Evolutionary conservation across 2,797 vertebrate species (phyloP).

Genomic region (Epinephelus malabaricus): DNA sequence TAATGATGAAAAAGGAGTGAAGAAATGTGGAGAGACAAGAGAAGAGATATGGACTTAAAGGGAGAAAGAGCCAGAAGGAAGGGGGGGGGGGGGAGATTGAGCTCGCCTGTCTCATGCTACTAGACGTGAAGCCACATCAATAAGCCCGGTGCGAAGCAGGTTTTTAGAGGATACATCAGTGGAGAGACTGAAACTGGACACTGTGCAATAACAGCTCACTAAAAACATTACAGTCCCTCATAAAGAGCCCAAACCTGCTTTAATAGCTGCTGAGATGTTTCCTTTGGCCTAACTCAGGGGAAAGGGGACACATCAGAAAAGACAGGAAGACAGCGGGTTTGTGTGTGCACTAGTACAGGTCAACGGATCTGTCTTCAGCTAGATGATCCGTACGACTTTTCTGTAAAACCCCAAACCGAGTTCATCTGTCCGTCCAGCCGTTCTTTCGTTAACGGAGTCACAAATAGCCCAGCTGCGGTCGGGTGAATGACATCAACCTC

Average conservation of each 20-base stretch:
- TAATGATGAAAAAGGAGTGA: conserved; percentile 32
- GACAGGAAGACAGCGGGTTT: conserved; percentile 56
- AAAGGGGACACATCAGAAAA: conserved; percentile 58
- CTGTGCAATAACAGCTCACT: conserved; percentile 82
- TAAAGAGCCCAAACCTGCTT: conserved; percentile 78
- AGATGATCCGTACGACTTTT: conserved; percentile 62
- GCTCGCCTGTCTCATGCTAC: conserved; percentile 45
- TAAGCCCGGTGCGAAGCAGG: conserved; percentile 59
- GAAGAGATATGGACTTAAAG: conserved; percentile 36
- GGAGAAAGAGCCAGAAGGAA: conserved; percentile 6
- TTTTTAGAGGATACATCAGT: conserved; percentile 78
- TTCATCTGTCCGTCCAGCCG: conserved; percentile 57
- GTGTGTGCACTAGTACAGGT: conserved; percentile 65
- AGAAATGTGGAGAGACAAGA: conserved; percentile 18
- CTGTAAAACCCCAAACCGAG: conserved; percentile 65
- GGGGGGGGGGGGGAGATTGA: conserved; percentile 36
- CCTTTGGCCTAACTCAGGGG: conserved; percentile 69
- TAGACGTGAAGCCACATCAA: conserved; percentile 71
- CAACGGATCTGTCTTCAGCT: conserved; percentile 68
- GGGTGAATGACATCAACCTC: conserved; percentile 80
- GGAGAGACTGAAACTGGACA: conserved; percentile 78
- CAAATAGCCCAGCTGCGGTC: conserved; percentile 77
- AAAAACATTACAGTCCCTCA: conserved; percentile 84
- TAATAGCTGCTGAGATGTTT: conserved; percentile 81
- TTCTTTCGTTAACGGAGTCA: conserved; percentile 60